A percentile compares a stretch with the other conserved stretches of the same genome.
phyloP scores from a whole-genome alignment of 2,888 invertebrate species.

The Leucophora obtusa region DNA sequence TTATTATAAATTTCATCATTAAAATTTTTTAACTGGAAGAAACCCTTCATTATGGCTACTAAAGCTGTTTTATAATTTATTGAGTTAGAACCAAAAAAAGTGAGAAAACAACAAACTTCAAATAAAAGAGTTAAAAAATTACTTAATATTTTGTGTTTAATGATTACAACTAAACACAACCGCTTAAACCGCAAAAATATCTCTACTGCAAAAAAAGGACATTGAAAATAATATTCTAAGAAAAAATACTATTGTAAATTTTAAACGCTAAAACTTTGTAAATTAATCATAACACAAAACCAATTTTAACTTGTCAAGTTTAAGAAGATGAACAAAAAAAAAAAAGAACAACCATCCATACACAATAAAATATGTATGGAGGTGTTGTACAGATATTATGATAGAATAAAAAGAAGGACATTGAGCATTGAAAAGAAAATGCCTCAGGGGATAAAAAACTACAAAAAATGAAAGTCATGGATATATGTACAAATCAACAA shows the following conservation, averaged over 20 bases:
- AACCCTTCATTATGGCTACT: conserved; percentile 36
- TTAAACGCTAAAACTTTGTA: conserved; percentile 31
- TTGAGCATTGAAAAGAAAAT: conserved; percentile 26
- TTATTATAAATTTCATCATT: conserved; percentile 22
- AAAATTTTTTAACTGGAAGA: conserved; percentile 19
- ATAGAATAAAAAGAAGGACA: neutral
- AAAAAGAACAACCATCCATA: neutral
- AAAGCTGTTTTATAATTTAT: conserved; percentile 40
- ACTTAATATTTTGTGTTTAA: conserved; percentile 28
- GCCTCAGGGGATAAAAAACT: conserved; percentile 29
- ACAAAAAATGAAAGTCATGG: conserved; percentile 57
- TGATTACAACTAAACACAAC: conserved; percentile 27
- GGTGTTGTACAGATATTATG: neutral
- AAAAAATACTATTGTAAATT: conserved; percentile 17
- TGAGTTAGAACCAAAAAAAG: conserved; percentile 20
- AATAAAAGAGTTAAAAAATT: conserved; percentile 5
- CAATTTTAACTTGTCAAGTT: conserved; percentile 37
- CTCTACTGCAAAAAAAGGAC: neutral
- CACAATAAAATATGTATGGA: conserved; percentile 12
- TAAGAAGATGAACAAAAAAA: conserved; percentile 9
- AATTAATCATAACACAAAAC: conserved; percentile 51
- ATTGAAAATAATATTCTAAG: neutral
- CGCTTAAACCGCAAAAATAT: conserved; percentile 21
- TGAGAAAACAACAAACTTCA: conserved; percentile 4
- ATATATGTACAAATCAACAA: conserved; percentile 46